Conservation (phyloP, 2,797 vertebrate species). For the Rallus crepitans region DNA sequence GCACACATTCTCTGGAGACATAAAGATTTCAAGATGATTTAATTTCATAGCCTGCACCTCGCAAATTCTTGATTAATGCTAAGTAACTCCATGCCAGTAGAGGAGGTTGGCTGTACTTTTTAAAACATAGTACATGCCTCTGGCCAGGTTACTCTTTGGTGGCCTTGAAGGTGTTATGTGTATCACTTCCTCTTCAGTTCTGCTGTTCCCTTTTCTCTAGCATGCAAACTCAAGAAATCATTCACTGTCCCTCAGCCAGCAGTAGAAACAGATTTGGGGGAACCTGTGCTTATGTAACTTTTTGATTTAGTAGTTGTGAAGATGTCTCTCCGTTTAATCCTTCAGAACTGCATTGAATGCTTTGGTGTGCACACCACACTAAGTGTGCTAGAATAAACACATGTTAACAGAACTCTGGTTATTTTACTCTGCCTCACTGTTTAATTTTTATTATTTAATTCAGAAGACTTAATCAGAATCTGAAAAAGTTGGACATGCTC, state of each 20-base stretch:
- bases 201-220: background rate
- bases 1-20: accelerated
- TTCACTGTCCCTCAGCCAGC: background rate
- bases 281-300: background rate
- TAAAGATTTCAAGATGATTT: background rate
- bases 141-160: background rate
- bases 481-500: background rate
- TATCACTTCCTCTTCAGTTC: background rate
- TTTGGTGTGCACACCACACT: background rate
- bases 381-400: background rate
- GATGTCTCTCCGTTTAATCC: background rate
- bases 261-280: background rate
- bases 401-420: conserved; percentile 8
- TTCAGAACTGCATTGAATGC: background rate
- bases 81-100: background rate
- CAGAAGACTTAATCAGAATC: background rate
- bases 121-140: accelerated
- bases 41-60: background rate
- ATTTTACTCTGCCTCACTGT: conserved; percentile 10
- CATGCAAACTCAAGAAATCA: background rate
- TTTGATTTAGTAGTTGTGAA: background rate
- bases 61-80: background rate
- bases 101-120: background rate
- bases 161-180: background rate
- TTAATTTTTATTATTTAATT: conserved; percentile 20